phyloP scores from a whole-genome alignment of 2,888 invertebrate genomes.

The Reticulitermes lucifugus region DNA sequence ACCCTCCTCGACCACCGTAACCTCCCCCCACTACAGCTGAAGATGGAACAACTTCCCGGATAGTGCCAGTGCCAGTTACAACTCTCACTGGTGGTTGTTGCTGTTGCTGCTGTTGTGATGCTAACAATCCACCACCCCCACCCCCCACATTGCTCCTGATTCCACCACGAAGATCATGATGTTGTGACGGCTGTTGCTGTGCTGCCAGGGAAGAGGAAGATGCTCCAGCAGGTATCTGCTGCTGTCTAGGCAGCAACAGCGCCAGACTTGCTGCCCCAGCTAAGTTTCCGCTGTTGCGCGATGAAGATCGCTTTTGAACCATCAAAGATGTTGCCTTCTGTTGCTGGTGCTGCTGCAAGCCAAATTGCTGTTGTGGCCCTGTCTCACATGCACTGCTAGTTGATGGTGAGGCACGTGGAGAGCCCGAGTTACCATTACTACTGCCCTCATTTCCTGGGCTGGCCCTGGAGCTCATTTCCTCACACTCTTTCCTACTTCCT shows the following conservation, averaged over 20 bases:
- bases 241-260: slow-evolving; percentile 27
- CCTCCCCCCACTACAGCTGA: slow-evolving; percentile 48
- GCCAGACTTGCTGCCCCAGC: slow-evolving; percentile 26
- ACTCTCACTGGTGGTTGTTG: slow-evolving; percentile 48
- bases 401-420: slow-evolving; percentile 51
- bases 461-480: slow-evolving; percentile 44
- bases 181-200: slow-evolving; percentile 21
- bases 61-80: slow-evolving; percentile 56
- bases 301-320: slow-evolving; percentile 41
- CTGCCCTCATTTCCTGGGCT: slow-evolving; percentile 44
- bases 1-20: slow-evolving; percentile 49
- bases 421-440: slow-evolving; percentile 41
- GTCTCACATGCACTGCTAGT: slow-evolving; percentile 40
- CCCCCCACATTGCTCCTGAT: slow-evolving; percentile 16
- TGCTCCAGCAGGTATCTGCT: slow-evolving; percentile 31
- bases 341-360: slow-evolving; percentile 54
- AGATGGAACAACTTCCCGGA: slow-evolving; percentile 54
- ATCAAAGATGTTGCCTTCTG: slow-evolving; percentile 44
- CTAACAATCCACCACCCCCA: slow-evolving; percentile 38
- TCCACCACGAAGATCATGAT: slow-evolving; percentile 39
- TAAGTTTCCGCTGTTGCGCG: slow-evolving; percentile 7
- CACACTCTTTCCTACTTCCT: slow-evolving; percentile 47
- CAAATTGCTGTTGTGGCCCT: slow-evolving; percentile 34
- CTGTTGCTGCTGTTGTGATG: slow-evolving; percentile 35
- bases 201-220: slow-evolving; percentile 16